Evolutionary conservation across 1,140 invertebrate species (phyloP), one percentile per base, ranked within the genome.

Genomic region (Drosophila kohkoa): DNA sequence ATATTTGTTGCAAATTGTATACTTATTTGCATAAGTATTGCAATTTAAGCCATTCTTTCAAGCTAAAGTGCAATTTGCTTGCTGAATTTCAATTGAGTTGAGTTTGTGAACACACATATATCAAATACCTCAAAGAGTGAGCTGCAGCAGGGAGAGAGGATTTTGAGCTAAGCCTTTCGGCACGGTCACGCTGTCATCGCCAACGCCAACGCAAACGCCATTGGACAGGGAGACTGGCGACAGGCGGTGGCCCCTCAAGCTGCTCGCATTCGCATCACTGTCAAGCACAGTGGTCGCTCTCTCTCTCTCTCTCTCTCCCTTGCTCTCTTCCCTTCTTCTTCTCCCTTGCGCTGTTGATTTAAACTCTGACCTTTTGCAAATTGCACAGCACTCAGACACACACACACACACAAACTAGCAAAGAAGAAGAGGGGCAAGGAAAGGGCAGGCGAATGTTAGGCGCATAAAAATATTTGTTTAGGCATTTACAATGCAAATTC

Each of bases 401-500:
- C 16, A 71, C 15, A 20, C 16, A 63, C 16, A 49, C 4, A 49
- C 3, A 57, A n/a, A 35, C 10, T 8, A 30, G n/a, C 3, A 5
- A 8, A 71, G 28, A 46, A 58, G 10, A 11, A 7, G 20, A 54
- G 30, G 11, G 16, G 49, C 1, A 38, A 48, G 15, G 51, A 55
- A 11, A 11, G 46, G 2, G 3, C 1, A 43, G 67, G 13, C 13
- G n/a, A 4, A 35, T 11, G 54, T 11, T 45, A 38, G 71, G 64
- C 64, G 32, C 43, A 74, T 57, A 74, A 74, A 74, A 75, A 70
- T 82, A 72, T 86, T 88, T 86, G 83, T 79, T 88, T 86, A 86
- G 82, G 82, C 83, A 88, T 88, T 86, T 82, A 86, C 82, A 86
- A 86, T 86, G 82, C 82, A 86, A 86, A 86, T 86, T 88, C 82